Conservation (phyloP, 23 tunicate genomes). For the Halocynthia roretzi region DNA sequence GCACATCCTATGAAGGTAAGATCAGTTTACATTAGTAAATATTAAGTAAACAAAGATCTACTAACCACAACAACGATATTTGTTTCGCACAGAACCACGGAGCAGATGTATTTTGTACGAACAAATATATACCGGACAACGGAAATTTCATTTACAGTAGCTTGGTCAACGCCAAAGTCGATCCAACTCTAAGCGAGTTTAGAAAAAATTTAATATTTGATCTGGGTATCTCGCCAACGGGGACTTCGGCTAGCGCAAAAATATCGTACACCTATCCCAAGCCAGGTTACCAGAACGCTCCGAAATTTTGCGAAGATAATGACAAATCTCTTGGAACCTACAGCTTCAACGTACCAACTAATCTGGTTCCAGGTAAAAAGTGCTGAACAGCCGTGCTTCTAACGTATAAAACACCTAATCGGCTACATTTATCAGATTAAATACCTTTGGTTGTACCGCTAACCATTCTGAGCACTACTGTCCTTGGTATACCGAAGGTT, state of each 20-base stretch:
- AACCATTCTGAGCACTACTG: too few relatives aligned
- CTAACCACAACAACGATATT: background rate
- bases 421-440: too few relatives aligned
- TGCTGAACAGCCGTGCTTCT: background rate
- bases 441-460: too few relatives aligned
- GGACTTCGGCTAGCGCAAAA: background rate
- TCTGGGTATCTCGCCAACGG: slow-evolving; percentile 42
- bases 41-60: background rate
- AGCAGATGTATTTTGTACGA: slow-evolving; percentile 69
- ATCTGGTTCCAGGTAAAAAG: slow-evolving; percentile 44
- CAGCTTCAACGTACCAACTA: slow-evolving; percentile 86
- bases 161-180: slow-evolving; percentile 8
- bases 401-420: too few relatives aligned
- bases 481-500: too few relatives aligned
- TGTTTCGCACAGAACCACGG: slow-evolving; percentile 78
- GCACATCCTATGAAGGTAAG: slow-evolving; percentile 99
- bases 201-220: slow-evolving; percentile 36
- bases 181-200: slow-evolving; percentile 45
- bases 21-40: too few relatives aligned
- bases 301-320: slow-evolving; percentile 78
- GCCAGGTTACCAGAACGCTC: slow-evolving; percentile 86
- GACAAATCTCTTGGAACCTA: slow-evolving; percentile 91
- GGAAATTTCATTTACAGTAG: slow-evolving; percentile 65
- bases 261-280: slow-evolving; percentile 62
- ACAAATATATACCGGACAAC: slow-evolving; percentile 76